These are phyloP conservation scores for Drosophila macrothrix DNA, from an alignment of 2,888 invertebrate genomes.

Conservation along the genomic window DNA sequence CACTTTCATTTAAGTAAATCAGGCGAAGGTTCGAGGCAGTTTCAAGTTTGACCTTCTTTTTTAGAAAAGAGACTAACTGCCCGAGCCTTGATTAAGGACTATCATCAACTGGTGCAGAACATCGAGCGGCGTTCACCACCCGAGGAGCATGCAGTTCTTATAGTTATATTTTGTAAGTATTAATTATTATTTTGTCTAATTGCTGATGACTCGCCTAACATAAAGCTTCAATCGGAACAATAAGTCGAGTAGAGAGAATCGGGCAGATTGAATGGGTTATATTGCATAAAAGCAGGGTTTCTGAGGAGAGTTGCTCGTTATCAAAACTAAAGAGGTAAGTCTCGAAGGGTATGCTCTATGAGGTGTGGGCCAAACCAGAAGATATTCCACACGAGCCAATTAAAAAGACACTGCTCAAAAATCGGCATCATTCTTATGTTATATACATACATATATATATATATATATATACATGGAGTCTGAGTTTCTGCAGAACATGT, in stretches of 20 bases:
- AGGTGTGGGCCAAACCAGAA: not conserved
- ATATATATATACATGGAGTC: not conserved
- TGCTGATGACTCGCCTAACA: not conserved
- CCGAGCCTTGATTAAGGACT: not conserved
- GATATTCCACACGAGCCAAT: too few relatives aligned
- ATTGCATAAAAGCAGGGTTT: not conserved
- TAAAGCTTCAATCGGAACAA: not conserved
- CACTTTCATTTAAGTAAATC: not conserved
- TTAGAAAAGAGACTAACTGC: not conserved
- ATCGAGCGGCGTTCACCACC: not conserved
- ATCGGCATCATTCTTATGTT: accelerated
- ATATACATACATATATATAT: not conserved
- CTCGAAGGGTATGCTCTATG: not conserved
- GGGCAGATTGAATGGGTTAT: not conserved
- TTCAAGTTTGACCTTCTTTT: not conserved
- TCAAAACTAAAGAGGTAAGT: not conserved
- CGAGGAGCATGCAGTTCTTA: not conserved
- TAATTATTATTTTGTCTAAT: not conserved
- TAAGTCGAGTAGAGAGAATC: not conserved
- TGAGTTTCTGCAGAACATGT: not conserved
- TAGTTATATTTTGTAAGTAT: not conserved
- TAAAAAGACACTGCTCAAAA: not conserved
- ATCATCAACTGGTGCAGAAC: not conserved
- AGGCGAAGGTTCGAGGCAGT: not conserved
- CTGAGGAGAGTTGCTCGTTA: not conserved